These are phyloP conservation scores for Platycnemis pennipes DNA, from an alignment of 2,888 invertebrate species.

Conservation along the genomic window DNA sequence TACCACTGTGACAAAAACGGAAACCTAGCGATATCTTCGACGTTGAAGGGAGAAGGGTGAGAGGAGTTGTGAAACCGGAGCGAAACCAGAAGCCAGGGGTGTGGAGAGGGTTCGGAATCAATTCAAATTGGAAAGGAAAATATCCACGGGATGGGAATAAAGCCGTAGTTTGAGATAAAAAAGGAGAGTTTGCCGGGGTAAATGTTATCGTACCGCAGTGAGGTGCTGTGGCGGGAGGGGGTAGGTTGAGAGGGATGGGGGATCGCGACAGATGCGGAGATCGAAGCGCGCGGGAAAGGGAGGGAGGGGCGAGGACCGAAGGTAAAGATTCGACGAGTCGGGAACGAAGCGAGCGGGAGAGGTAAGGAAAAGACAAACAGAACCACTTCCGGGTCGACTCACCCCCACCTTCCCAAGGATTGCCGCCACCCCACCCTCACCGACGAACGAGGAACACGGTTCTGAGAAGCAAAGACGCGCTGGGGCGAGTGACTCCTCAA, in stretches of 20 bases:
- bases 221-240: not conserved
- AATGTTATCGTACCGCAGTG: not conserved
- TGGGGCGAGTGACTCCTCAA: not conserved
- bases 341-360: not conserved
- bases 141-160: not conserved
- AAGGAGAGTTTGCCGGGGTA: not conserved
- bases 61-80: not conserved
- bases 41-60: not conserved
- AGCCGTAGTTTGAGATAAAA: not conserved
- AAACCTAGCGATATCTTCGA: not conserved
- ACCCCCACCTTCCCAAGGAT: not conserved
- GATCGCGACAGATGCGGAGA: not conserved
- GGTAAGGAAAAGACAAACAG: not conserved
- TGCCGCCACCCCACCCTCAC: not conserved
- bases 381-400: not conserved
- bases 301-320: not conserved
- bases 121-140: slow-evolving; percentile 51
- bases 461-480: not conserved
- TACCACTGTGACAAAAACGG: not conserved
- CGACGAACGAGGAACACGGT: not conserved
- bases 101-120: slow-evolving; percentile 34
- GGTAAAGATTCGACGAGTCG: too few species aligned
- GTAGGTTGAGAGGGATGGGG: not conserved
- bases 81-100: not conserved
- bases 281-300: not conserved